phyloP scores from a whole-genome alignment of 2,113 vertebrate species.

The Solea solea region DNA sequence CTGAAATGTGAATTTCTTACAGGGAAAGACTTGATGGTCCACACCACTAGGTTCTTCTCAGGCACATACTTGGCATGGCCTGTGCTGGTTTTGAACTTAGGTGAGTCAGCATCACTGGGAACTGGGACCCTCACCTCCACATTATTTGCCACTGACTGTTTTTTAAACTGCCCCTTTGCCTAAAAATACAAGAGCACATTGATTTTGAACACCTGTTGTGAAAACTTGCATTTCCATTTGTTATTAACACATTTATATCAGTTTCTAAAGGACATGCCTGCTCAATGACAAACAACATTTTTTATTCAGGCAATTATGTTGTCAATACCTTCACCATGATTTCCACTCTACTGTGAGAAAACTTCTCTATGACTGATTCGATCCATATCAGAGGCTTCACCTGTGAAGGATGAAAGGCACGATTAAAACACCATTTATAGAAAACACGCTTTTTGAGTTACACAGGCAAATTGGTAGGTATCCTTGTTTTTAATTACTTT shows the following conservation, averaged over 20 bases:
- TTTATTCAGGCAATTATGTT: not conserved
- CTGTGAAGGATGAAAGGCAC: conserved; percentile 60
- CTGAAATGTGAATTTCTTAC: conserved; percentile 78
- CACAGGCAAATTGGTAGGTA: not conserved
- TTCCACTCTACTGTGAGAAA: conserved; percentile 93
- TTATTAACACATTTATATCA: not conserved
- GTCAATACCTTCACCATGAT: conserved; percentile 92
- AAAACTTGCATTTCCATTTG: not conserved
- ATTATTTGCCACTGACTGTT: conserved; percentile 94
- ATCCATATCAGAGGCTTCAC: conserved; percentile 97
- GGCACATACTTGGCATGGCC: conserved; percentile 91
- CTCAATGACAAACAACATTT: not conserved
- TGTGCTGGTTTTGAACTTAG: conserved; percentile 92
- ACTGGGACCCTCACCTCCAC: conserved; percentile 93
- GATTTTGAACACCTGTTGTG: not conserved
- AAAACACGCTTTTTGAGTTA: no score
- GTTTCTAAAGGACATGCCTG: not conserved
- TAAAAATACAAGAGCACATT: conserved; percentile 57
- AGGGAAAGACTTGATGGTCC: conserved; percentile 95
- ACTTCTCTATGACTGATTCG: conserved; percentile 94
- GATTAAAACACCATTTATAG: not conserved
- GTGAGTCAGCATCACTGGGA: conserved; percentile 93
- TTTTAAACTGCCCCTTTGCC: conserved; percentile 98
- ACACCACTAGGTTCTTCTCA: conserved; percentile 90
- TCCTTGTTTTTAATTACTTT: not conserved